A percentile compares a stretch with the other conserved stretches of the same genome.
Evolutionary conservation across 2,888 invertebrate genomes (phyloP).

Genomic region (Hemithea aestivaria): DNA sequence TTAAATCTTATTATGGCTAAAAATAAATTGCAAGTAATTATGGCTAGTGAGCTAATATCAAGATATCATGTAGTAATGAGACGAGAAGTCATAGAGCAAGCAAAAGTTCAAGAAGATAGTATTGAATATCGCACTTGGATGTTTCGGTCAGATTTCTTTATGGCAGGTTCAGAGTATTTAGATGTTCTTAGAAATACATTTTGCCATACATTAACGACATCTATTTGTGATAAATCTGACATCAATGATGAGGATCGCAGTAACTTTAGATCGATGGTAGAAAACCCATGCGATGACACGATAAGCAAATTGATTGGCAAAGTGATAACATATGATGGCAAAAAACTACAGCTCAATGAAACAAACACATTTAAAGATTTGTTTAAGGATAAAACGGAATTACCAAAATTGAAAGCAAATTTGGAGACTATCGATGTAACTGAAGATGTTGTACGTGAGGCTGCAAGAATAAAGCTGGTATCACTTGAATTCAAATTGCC

Average conservation of each 20-base stretch:
- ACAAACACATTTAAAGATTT: conserved; percentile 23
- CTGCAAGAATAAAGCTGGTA: conserved; percentile 26
- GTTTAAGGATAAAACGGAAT: conserved; percentile 18
- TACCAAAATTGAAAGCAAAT: conserved; percentile 19
- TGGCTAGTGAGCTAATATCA: conserved; percentile 34
- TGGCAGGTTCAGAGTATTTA: conserved; percentile 25
- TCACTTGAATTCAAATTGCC: conserved; percentile 32
- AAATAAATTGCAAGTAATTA: conserved; percentile 29
- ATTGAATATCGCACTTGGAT: conserved; percentile 20
- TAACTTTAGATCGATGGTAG: conserved; percentile 21
- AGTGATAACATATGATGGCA: conserved; percentile 21
- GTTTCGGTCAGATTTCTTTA: conserved; percentile 36
- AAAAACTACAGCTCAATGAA: conserved; percentile 21
- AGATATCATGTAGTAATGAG: conserved; percentile 38
- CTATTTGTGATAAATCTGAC: conserved; percentile 24
- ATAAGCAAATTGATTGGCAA: conserved; percentile 36
- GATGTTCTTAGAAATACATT: conserved; percentile 29
- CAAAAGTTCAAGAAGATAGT: conserved; percentile 5
- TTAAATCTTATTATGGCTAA: conserved; percentile 30
- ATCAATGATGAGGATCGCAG: conserved; percentile 20
- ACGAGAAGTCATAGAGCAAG: conserved; percentile 30
- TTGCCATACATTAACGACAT: conserved; percentile 26
- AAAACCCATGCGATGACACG: conserved; percentile 25
- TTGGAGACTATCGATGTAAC: conserved; percentile 28
- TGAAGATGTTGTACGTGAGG: conserved; percentile 25